These are phyloP conservation scores for Cinara cedri DNA, from an alignment of 2,888 invertebrate species.

Conservation along the genomic window DNA sequence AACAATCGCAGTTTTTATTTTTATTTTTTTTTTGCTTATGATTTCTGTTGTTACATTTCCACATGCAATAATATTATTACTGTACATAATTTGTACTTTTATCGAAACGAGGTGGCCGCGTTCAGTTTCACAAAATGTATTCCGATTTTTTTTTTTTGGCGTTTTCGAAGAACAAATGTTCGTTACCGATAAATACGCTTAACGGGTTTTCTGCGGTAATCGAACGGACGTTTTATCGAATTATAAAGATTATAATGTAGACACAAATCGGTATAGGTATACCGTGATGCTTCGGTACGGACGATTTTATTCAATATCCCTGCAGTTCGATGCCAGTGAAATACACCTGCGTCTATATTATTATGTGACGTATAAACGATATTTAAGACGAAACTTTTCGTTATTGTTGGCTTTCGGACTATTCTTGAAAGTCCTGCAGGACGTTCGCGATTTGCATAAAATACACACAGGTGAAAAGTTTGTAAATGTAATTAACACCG, in stretches of 20 bases:
- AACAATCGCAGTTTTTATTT: background rate
- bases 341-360: no score
- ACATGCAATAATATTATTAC: no score
- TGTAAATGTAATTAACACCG: conserved; percentile 50
- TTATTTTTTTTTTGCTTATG: background rate
- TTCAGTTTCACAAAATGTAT: no score
- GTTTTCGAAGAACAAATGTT: background rate
- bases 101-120: background rate
- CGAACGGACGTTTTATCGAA: background rate
- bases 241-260: background rate
- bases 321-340: no score
- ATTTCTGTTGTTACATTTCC: no score
- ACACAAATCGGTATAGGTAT: background rate
- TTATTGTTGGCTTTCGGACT: background rate
- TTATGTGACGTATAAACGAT: background rate
- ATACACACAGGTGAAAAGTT: conserved; percentile 46
- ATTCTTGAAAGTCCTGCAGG: conserved; percentile 5
- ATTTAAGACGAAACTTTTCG: conserved; percentile 23
- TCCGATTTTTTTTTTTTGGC: no score
- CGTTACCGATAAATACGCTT: background rate
- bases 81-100: background rate
- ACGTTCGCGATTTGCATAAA: conserved; percentile 48
- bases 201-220: background rate
- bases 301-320: no score
- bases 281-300: no score